Evolutionary conservation across 2,888 invertebrate species (phyloP).

Genomic region (Nephrocerus scutellatus): DNA sequence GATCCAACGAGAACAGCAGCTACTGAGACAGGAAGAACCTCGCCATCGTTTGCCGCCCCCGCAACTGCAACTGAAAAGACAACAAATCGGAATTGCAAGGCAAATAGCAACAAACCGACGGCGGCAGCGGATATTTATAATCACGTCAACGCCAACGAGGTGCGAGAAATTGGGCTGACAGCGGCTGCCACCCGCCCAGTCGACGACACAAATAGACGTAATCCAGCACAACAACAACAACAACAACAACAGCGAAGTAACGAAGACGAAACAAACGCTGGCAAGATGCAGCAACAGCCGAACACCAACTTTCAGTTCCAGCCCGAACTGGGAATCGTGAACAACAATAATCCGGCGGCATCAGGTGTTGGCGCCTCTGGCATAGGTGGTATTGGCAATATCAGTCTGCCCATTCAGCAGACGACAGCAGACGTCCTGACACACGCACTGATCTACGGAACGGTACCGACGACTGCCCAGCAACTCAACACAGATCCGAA

Average conservation of each 20-base stretch:
- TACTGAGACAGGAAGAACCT: constrained; percentile 14
- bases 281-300: constrained; percentile 46
- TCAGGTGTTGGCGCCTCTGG: constrained; percentile 12
- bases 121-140: constrained; percentile 16
- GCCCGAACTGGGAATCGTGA: constrained; percentile 45
- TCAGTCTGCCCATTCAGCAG: constrained; percentile 22
- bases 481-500: constrained; percentile 38
- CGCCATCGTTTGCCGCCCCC: constrained; percentile 6
- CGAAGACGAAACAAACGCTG: constrained; percentile 16
- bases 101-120: background rate
- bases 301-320: constrained; percentile 47
- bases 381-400: constrained; percentile 15
- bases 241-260: constrained; percentile 13
- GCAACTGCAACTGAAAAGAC: constrained; percentile 5
- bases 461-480: constrained; percentile 38
- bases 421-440: constrained; percentile 40
- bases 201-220: constrained; percentile 28
- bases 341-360: constrained; percentile 33
- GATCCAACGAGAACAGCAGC: constrained; percentile 18
- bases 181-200: constrained; percentile 20
- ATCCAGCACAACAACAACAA: constrained; percentile 14
- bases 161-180: constrained; percentile 25
- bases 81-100: constrained; percentile 12
- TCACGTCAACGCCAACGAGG: constrained; percentile 20
- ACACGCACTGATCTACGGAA: constrained; percentile 43